A percentile compares a stretch with the other conserved stretches of the same genome.
These are phyloP conservation scores for Zoanthus solanderi DNA, from an alignment of 92 coral and sea anemone species.

Conservation along the genomic window DNA sequence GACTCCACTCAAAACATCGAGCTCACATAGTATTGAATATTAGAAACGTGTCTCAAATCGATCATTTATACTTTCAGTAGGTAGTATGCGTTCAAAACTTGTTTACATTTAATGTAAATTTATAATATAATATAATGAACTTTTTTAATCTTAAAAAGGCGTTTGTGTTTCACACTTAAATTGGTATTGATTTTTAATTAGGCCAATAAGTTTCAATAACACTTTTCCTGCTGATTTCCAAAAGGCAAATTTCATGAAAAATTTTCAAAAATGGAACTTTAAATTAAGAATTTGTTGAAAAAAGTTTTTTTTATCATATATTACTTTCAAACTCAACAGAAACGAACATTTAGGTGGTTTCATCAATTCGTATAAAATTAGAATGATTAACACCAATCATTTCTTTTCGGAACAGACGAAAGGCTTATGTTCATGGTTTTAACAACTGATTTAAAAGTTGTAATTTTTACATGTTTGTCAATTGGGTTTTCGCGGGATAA, in stretches of 20 bases:
- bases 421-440: background rate
- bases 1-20: background rate
- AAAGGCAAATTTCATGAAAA: no score
- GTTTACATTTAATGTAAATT: background rate
- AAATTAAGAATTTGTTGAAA: no score
- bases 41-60: background rate
- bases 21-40: background rate
- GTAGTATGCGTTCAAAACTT: background rate
- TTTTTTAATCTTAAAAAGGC: slow-evolving; percentile 3
- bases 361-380: no score
- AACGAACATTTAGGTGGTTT: no score
- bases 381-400: background rate
- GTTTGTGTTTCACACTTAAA: background rate
- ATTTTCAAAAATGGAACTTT: no score
- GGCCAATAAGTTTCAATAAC: no score
- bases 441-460: no score
- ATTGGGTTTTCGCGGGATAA: background rate
- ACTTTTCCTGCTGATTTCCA: no score
- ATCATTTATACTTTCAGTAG: background rate
- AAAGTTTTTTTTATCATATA: no score
- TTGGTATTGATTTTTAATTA: slow-evolving; percentile 7
- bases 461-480: no score
- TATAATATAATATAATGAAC: background rate
- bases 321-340: no score
- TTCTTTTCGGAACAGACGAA: slow-evolving; percentile 21